These are phyloP conservation scores for Atta cephalotes DNA, from an alignment of 1,140 invertebrate genomes.

Conservation along the genomic window DNA sequence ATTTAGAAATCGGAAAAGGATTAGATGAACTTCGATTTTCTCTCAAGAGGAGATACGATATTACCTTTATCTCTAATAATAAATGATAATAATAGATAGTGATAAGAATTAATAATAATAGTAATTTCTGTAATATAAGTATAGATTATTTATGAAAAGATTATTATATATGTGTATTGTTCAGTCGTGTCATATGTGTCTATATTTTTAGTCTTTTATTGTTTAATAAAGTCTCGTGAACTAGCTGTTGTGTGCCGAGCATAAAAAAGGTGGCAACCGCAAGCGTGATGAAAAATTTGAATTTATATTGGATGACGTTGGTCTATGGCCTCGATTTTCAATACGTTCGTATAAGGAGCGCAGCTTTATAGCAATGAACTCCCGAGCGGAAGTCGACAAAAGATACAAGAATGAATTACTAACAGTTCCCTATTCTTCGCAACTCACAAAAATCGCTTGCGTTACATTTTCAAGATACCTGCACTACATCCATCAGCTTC, in stretches of 20 bases:
- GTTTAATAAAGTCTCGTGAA: slow-evolving; percentile 47
- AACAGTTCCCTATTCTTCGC: neutral
- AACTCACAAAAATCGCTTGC: neutral
- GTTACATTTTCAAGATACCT: neutral
- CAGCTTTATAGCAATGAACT: slow-evolving; percentile 37
- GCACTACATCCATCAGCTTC: neutral
- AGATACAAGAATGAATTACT: slow-evolving; percentile 27
- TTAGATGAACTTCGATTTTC: neutral
- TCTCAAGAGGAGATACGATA: neutral
- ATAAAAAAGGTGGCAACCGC: slow-evolving; percentile 52
- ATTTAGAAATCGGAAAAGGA: neutral
- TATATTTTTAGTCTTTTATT: slow-evolving; percentile 27
- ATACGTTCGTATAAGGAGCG: slow-evolving; percentile 38
- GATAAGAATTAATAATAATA: neutral
- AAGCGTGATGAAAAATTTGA: slow-evolving; percentile 61
- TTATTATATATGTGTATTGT: neutral
- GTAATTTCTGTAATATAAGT: neutral
- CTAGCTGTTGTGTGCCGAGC: slow-evolving; percentile 31
- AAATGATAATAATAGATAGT: neutral
- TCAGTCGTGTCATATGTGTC: neutral
- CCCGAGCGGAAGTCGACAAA: neutral
- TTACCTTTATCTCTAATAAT: neutral
- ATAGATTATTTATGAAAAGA: neutral
- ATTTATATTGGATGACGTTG: slow-evolving; percentile 55
- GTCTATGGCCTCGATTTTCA: slow-evolving; percentile 55